A percentile compares a stretch with the other conserved stretches of the same genome.
These are phyloP conservation scores for Limnephilus auricula DNA, from an alignment of 2,888 invertebrate genomes.

Conservation along the genomic window DNA sequence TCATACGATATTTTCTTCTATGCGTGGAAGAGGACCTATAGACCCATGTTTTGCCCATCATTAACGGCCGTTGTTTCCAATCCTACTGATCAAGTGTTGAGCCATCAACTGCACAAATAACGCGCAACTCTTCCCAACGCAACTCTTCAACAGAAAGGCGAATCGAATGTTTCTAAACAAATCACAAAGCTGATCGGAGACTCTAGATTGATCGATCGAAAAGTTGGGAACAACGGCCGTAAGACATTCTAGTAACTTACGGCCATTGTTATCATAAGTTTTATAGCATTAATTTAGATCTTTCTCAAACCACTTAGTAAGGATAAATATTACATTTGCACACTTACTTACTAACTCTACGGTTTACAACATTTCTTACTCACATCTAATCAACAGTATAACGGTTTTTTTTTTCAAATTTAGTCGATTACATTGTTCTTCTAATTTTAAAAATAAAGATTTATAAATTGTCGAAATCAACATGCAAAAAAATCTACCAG, in stretches of 20 bases:
- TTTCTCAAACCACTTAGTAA: not conserved
- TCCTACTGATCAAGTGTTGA: too few species aligned
- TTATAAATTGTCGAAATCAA: not conserved
- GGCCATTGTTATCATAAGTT: not conserved
- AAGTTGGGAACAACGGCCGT: too few species aligned
- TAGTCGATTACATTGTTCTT: constrained; percentile 43
- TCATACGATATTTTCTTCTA: not conserved
- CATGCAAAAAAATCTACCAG: not conserved
- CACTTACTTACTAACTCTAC: constrained; percentile 58
- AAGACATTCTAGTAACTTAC: too few species aligned
- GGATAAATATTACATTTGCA: constrained; percentile 37
- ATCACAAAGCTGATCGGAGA: too few species aligned
- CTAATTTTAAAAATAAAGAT: constrained; percentile 35
- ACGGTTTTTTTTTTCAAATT: constrained; percentile 54
- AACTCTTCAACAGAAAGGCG: too few species aligned
- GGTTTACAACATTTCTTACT: constrained; percentile 60
- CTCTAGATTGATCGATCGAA: too few species aligned
- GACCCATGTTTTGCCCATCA: not conserved
- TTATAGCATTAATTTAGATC: not conserved
- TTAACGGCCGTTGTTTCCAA: too few species aligned
- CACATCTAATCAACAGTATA: constrained; percentile 65
- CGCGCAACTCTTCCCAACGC: too few species aligned
- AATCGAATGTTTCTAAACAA: too few species aligned
- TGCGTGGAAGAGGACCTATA: too few species aligned
- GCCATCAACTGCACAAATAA: too few species aligned